Percentiles rank a stretch among this genome's conserved stretches.
These are phyloP conservation scores for Ellobius talpinus DNA, from an alignment of 2,113 vertebrate genomes.

Conservation along the genomic window DNA sequence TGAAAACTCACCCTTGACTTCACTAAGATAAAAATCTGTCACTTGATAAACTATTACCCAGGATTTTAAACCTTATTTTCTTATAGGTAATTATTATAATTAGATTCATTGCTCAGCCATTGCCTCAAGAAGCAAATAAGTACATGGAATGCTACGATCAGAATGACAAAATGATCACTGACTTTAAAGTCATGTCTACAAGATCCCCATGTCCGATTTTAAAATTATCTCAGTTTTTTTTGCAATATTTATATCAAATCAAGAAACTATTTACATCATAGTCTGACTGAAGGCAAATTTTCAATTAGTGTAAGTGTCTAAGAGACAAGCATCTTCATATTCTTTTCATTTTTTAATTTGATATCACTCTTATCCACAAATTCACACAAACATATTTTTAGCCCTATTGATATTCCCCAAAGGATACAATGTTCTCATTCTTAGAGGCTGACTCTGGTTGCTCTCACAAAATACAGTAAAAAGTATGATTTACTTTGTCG, in stretches of 20 bases:
- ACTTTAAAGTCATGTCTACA: background rate
- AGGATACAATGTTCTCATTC: background rate
- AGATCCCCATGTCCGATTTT: background rate
- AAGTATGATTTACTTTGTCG: background rate
- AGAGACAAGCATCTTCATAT: background rate
- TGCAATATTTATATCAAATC: too few species aligned
- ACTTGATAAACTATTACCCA: background rate
- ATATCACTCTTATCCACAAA: background rate
- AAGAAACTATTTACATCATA: too few species aligned
- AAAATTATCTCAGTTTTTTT: background rate
- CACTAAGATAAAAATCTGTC: background rate
- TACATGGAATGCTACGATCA: background rate
- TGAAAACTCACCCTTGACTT: background rate
- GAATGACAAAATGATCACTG: background rate
- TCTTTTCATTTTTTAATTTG: background rate
- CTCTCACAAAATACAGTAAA: background rate
- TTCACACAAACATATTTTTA: background rate
- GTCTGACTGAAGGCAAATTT: background rate
- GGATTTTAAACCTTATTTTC: background rate
- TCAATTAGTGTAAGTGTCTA: background rate
- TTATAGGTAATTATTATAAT: background rate
- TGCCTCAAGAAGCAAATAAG: background rate
- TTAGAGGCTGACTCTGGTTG: background rate
- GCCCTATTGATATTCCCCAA: background rate
- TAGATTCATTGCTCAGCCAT: background rate